phyloP scores from a whole-genome alignment of 2,888 invertebrate species.

The Lycocerus yunnanus region DNA sequence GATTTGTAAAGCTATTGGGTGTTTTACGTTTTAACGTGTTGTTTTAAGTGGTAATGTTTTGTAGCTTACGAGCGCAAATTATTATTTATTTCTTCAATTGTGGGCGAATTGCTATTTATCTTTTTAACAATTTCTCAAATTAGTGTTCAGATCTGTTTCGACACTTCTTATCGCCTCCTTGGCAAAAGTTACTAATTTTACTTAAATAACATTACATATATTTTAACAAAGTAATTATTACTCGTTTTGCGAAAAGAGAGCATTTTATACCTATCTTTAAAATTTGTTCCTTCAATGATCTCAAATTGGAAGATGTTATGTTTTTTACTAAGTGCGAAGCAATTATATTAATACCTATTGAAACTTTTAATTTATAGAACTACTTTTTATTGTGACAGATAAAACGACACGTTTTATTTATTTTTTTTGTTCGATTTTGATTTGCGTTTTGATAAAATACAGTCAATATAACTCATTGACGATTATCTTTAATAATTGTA shows the following conservation, averaged over 20 bases:
- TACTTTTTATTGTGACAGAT: not conserved
- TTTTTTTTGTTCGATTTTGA: not conserved
- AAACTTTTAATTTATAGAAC: slow-evolving; percentile 2
- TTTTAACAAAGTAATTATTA: not conserved
- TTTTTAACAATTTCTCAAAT: not conserved
- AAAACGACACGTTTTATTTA: not conserved
- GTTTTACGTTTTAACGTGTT: slow-evolving; percentile 23
- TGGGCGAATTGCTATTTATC: not conserved
- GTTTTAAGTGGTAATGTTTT: slow-evolving; percentile 20
- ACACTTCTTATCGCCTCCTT: not conserved
- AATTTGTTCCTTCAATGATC: no score
- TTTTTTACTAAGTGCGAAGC: not conserved
- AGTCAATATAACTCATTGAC: slow-evolving; percentile 44
- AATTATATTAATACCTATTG: not conserved
- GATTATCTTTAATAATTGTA: slow-evolving; percentile 37
- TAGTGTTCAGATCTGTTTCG: not conserved
- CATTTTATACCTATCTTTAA: no score
- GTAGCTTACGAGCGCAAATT: not conserved
- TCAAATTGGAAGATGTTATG: not conserved
- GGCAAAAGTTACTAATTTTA: not conserved
- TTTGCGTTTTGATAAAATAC: slow-evolving; percentile 36
- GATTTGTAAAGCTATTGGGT: slow-evolving; percentile 49
- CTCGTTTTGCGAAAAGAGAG: no score
- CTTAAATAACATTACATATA: no score
- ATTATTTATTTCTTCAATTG: not conserved